Evolutionary conservation across 2,113 vertebrate species (phyloP).

Genomic region (Macaca mulatta): DNA sequence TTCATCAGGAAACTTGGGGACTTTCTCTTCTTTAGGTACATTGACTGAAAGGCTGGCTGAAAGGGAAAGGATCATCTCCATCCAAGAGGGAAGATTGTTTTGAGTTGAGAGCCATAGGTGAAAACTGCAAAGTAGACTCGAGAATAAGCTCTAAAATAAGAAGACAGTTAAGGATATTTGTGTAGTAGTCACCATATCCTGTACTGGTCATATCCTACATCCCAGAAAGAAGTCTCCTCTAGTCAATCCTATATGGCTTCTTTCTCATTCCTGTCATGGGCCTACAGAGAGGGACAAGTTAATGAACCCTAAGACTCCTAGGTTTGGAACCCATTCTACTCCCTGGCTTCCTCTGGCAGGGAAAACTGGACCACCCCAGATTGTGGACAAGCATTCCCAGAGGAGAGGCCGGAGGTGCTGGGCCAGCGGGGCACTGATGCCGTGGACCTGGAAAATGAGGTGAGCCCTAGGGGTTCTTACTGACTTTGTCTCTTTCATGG

Average conservation of each 20-base stretch:
- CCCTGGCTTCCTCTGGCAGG: constrained; percentile 64
- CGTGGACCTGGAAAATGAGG: constrained; percentile 84
- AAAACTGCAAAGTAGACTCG: neutral
- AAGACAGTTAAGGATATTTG: neutral
- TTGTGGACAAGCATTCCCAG: constrained; percentile 85
- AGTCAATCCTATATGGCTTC: neutral
- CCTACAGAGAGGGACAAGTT: neutral
- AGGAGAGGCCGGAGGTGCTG: constrained; percentile 55
- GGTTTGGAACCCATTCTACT: neutral
- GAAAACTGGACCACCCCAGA: constrained; percentile 86
- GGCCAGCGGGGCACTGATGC: constrained; percentile 75
- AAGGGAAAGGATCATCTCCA: neutral
- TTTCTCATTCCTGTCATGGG: neutral
- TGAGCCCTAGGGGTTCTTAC: constrained; percentile 44
- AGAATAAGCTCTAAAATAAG: neutral
- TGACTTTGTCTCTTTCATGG: neutral
- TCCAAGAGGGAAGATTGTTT: neutral
- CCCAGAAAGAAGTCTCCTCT: neutral
- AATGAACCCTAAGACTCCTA: neutral
- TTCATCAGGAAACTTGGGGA: neutral
- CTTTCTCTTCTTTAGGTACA: neutral
- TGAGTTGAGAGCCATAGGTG: constrained; percentile 13
- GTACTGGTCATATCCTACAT: neutral
- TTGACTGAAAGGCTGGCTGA: neutral
- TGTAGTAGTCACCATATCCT: neutral